A percentile compares a stretch with the other conserved stretches of the same genome.
Conservation (phyloP, 2,797 vertebrate genomes). For the Cossypha heuglini region DNA sequence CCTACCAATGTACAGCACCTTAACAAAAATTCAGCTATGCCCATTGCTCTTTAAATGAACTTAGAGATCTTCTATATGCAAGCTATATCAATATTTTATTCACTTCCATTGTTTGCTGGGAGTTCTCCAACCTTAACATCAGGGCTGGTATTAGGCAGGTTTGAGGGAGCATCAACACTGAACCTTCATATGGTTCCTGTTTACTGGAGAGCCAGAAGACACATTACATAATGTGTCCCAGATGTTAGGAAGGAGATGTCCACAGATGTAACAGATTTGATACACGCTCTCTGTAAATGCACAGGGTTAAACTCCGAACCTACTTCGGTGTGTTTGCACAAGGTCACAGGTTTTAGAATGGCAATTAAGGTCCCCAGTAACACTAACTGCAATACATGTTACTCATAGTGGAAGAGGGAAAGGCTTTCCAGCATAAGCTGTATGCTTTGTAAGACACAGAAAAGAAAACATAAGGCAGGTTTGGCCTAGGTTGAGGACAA, state of each 20-base stretch:
- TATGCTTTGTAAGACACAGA: not conserved
- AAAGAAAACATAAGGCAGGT: not conserved
- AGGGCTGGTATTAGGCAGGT: not conserved
- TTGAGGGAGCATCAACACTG: not conserved
- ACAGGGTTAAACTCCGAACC: slow-evolving; percentile 20
- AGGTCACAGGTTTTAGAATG: not conserved
- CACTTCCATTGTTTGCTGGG: not conserved
- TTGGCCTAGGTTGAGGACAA: not conserved
- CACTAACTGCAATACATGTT: not conserved
- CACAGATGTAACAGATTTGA: not conserved
- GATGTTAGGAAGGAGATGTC: slow-evolving; percentile 49
- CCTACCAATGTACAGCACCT: not conserved
- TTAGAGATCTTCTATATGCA: not conserved
- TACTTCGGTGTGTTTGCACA: not conserved
- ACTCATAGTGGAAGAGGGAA: not conserved
- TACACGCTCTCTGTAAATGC: not conserved
- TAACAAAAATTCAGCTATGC: not conserved
- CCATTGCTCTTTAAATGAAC: not conserved
- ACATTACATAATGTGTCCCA: slow-evolving; percentile 47
- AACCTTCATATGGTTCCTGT: slow-evolving; percentile 61
- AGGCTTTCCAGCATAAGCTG: not conserved
- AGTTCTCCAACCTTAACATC: not conserved
- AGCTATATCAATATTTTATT: not conserved
- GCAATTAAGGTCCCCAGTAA: not conserved
- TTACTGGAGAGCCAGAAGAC: slow-evolving; percentile 67